phyloP scores from a whole-genome alignment of 2,888 invertebrate genomes.

The Achlya flavicornis region DNA sequence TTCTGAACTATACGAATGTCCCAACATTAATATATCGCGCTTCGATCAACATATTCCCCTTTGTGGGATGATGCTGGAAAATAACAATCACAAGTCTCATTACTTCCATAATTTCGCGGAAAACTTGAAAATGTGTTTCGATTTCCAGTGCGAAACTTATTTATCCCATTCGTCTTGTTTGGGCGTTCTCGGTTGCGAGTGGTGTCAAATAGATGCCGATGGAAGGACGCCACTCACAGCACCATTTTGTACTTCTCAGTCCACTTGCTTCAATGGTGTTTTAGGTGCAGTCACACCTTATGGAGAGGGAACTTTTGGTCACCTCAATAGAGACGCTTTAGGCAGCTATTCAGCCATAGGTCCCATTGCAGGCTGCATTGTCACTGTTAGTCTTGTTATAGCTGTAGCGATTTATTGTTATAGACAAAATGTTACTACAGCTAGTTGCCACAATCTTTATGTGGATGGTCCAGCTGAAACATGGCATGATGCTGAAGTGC shows the following conservation, averaged over 20 bases:
- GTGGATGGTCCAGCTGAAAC: slow-evolving; percentile 79
- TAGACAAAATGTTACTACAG: slow-evolving; percentile 85
- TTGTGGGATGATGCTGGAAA: slow-evolving; percentile 76
- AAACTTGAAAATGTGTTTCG: slow-evolving; percentile 86
- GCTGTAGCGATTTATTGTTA: slow-evolving; percentile 94
- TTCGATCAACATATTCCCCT: slow-evolving; percentile 65
- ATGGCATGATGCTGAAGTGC: slow-evolving; percentile 84
- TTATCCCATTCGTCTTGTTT: slow-evolving; percentile 86
- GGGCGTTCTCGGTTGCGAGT: slow-evolving; percentile 94
- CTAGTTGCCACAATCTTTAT: slow-evolving; percentile 79
- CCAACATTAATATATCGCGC: slow-evolving; percentile 58
- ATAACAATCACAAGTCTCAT: slow-evolving; percentile 77
- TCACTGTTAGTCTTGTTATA: slow-evolving; percentile 91
- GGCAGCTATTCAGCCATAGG: slow-evolving; percentile 90
- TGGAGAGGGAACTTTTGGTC: slow-evolving; percentile 86
- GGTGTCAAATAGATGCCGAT: slow-evolving; percentile 93
- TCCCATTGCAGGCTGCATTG: slow-evolving; percentile 93
- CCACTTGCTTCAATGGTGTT: slow-evolving; percentile 93
- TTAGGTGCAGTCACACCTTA: slow-evolving; percentile 93
- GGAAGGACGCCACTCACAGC: slow-evolving; percentile 86
- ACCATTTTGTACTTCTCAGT: slow-evolving; percentile 92
- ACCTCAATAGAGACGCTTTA: slow-evolving; percentile 73
- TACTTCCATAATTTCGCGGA: slow-evolving; percentile 80
- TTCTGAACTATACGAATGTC: slow-evolving; percentile 73
- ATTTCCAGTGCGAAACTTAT: slow-evolving; percentile 87